Percentiles rank a stretch among this genome's conserved stretches.
Conservation (phyloP, 2,797 vertebrate genomes). For the Pseudochirops corinnae region DNA sequence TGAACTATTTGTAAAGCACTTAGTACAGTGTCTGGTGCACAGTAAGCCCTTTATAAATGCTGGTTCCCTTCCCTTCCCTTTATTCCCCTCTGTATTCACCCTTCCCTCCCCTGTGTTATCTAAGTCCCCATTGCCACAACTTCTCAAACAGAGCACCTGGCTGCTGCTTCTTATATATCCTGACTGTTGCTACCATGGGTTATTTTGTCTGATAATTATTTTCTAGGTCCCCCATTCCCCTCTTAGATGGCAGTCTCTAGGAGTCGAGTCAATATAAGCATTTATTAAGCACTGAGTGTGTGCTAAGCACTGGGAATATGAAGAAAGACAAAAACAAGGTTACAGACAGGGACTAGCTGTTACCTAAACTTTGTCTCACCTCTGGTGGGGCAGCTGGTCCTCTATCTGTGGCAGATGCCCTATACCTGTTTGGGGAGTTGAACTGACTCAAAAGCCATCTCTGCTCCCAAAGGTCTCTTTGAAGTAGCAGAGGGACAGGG, state of each 20-base stretch:
- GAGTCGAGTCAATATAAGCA: neutral
- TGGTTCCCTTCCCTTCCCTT: neutral
- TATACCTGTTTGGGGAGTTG: neutral
- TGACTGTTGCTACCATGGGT: fast-evolving
- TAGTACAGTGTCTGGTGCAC: neutral
- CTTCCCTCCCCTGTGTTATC: neutral
- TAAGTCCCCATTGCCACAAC: neutral
- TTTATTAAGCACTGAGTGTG: neutral
- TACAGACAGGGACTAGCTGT: neutral
- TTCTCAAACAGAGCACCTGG: neutral
- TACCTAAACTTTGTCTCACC: neutral
- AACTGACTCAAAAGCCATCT: neutral
- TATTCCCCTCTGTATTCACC: neutral
- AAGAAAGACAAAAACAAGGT: neutral
- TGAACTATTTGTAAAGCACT: neutral
- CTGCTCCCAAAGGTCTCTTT: neutral
- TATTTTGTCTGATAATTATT: neutral
- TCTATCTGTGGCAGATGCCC: neutral
- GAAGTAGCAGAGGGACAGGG: neutral
- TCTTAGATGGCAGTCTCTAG: neutral
- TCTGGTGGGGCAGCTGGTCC: neutral
- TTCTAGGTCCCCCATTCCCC: neutral
- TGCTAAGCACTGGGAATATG: neutral
- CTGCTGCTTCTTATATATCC: neutral
- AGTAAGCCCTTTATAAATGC: neutral